Evolutionary conservation across 2,888 invertebrate genomes (phyloP), one percentile per base, ranked within the genome.

Genomic region (Orchestes rusci): DNA sequence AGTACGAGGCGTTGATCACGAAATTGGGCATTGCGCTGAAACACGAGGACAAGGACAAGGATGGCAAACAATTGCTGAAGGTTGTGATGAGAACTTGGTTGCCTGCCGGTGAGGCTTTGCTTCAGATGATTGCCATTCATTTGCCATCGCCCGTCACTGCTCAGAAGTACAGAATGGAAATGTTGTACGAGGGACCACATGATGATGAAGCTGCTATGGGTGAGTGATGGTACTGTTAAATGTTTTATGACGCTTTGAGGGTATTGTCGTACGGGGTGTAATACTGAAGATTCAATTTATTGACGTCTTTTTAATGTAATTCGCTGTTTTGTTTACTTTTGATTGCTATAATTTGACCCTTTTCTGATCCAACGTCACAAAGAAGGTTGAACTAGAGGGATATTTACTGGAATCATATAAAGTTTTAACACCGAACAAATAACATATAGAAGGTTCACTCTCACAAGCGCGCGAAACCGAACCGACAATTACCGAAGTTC

Each of bases 71-170:
- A 49, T 76, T 99, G 53, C 77, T 99, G 60, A 99, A 99, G 79
- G 84, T 90, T 56, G 90, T 99, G 52, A 99, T 99, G 97, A 84
- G 97, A 60, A 90, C 90, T 51, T 99, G 99, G 99, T 76, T 99
- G 71, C 99, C 99, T 43, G 99, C 99, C 67, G 99, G 99, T 59
- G 97, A 99, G 71, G 94, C 99, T 63, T 75, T 99, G 62, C 90
- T 99, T 74, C 96, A 99, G 80, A 99, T 99, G 99, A 99, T 99
- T 73, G 93, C 95, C 73, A 95, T 99, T 69, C 99, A 99, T 69
- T 76, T 99, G 69, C 99, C 99, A 48, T 99, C 97, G 18, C 99
- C 99, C 2, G 97, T 99, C 40, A 91, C 92, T 47, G 97, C 99
- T 42, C 99, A 99, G 74, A 92, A 87, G 70, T 99, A 99, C 77